phyloP scores from a whole-genome alignment of 2,113 vertebrate species.

The Calidris pugnax region DNA sequence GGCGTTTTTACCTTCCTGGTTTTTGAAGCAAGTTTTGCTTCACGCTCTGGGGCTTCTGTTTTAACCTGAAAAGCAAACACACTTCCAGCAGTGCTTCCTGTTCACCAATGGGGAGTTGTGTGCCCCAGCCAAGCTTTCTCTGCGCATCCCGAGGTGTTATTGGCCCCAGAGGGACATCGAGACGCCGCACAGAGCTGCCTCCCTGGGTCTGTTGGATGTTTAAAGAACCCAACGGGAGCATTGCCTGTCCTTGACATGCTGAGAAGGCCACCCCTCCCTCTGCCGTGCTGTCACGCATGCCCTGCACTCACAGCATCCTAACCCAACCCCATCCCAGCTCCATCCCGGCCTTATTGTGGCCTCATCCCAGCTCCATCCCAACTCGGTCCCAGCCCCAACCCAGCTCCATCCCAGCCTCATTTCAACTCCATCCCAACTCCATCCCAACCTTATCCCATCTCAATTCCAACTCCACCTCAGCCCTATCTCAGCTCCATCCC shows the following conservation, averaged over 20 bases:
- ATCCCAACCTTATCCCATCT: too few species aligned
- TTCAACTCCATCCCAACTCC: too few species aligned
- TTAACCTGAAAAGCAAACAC: background rate
- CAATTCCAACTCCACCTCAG: too few species aligned
- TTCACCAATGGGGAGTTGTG: background rate
- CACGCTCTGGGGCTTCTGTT: background rate
- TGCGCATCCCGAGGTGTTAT: background rate
- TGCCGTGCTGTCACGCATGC: background rate
- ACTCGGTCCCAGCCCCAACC: too few species aligned
- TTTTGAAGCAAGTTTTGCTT: background rate
- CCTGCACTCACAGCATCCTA: background rate
- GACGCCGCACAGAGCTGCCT: background rate
- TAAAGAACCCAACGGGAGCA: background rate
- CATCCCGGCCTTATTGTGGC: too few species aligned
- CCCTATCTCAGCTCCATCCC: too few species aligned
- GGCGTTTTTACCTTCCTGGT: background rate
- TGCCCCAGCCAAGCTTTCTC: fast-evolving
- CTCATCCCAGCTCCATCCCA: too few species aligned
- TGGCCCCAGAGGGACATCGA: fast-evolving
- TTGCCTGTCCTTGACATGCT: background rate
- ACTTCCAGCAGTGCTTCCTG: fast-evolving
- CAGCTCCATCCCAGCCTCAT: too few species aligned
- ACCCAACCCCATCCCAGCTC: too few species aligned
- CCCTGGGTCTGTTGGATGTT: background rate
- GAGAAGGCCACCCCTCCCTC: background rate